Conservation (phyloP, 2,888 invertebrate genomes). For the Troides helena region DNA sequence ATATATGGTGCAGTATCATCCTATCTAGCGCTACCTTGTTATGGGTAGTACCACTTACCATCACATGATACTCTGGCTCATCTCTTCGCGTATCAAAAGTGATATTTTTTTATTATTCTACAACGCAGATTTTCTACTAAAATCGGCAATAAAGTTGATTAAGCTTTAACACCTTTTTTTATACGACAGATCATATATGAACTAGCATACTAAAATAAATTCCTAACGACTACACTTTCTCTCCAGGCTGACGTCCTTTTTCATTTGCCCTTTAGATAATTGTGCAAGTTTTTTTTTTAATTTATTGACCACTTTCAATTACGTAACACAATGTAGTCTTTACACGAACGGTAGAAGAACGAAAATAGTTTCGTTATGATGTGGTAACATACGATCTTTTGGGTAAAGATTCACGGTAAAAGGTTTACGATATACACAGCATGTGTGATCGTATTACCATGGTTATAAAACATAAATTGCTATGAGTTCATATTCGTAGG, state of each 20-base stretch:
- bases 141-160: no score
- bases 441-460: conserved; percentile 16
- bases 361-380: not conserved
- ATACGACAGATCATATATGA: not conserved
- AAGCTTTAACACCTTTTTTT: no score
- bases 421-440: not conserved
- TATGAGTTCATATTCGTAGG: conserved; percentile 37
- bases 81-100: no score
- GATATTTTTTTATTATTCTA: no score
- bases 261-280: conserved; percentile 51
- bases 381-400: not conserved
- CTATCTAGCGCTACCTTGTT: no score
- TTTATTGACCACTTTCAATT: conserved; percentile 5
- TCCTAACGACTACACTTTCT: conserved; percentile 2
- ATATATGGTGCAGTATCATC: no score
- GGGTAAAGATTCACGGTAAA: not conserved
- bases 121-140: no score
- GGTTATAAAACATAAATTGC: conserved; percentile 34
- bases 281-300: conserved; percentile 43
- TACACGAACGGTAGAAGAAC: not conserved
- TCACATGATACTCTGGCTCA: no score
- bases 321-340: conserved; percentile 7
- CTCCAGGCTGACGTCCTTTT: conserved; percentile 13
- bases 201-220: not conserved
- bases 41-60: no score